A percentile compares a stretch with the other conserved stretches of the same genome.
Evolutionary conservation across 1,140 invertebrate genomes (phyloP).

Genomic region (Drosophila pandora): DNA sequence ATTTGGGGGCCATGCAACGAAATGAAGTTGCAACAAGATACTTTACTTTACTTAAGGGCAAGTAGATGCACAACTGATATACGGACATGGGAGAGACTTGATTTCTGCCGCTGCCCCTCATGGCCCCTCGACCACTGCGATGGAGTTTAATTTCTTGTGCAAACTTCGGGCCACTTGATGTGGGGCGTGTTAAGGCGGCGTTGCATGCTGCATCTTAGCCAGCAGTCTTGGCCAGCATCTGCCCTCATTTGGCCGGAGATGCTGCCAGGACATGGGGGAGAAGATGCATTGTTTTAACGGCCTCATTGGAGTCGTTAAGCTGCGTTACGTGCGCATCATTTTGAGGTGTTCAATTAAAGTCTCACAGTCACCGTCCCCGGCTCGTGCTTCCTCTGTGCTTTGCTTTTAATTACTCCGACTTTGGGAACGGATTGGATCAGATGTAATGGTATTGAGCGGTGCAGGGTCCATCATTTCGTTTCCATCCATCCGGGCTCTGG

Average conservation of each 20-base stretch:
- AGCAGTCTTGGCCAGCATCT: constrained; percentile 23
- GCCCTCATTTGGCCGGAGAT: constrained; percentile 65
- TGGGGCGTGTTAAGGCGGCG: constrained; percentile 71
- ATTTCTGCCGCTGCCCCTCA: constrained; percentile 42
- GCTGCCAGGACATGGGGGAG: constrained; percentile 27
- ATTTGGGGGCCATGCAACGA: constrained; percentile 77
- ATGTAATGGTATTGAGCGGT: constrained; percentile 11
- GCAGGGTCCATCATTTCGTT: constrained; percentile 13
- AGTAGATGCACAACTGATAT: constrained; percentile 80
- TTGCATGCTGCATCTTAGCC: constrained; percentile 51
- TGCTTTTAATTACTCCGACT: constrained; percentile 61
- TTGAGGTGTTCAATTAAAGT: constrained; percentile 79
- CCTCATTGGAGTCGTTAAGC: constrained; percentile 73
- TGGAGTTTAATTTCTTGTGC: constrained; percentile 77
- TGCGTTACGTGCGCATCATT: constrained; percentile 81
- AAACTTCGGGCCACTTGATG: constrained; percentile 73
- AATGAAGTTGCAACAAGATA: constrained; percentile 82
- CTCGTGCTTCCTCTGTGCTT: constrained; percentile 50
- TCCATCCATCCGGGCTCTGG: constrained; percentile 25
- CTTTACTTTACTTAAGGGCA: constrained; percentile 82
- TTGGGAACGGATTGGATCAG: constrained; percentile 15
- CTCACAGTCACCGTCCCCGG: constrained; percentile 15
- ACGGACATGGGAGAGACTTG: constrained; percentile 66
- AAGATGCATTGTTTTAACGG: constrained; percentile 62
- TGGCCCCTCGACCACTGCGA: constrained; percentile 5